Base-by-base conservation (phyloP, 2,888 invertebrate genomes). In the Thysanoteuthis rhombus region DNA sequence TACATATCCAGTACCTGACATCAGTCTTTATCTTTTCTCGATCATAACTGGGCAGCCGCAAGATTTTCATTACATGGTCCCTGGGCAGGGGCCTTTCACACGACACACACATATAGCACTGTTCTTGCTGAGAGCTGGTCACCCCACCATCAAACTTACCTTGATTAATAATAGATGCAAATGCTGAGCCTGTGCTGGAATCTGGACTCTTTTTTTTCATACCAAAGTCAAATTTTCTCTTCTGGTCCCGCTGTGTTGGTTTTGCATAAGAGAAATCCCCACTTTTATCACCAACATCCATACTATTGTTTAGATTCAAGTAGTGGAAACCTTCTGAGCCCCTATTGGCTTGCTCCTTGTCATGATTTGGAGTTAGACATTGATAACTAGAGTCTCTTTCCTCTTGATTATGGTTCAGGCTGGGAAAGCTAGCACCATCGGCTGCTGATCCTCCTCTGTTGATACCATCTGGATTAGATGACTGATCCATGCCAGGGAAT, bases 11-110 rank as follows among this genome's bases (percentile, higher is more conserved):
- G 42, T 92, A 45, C 42, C 45, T 92, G 42, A 45, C 42, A n/a
- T 92, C 40, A 25, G 40, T 45, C 22, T 40, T 45, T 19, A 92
- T 40, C 39, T 92, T 92, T 19, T 42, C 39, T n/a, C 42, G 92
- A 28, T 92, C 92, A 45, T 42, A 45, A 92, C 92, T 45, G 45
- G 92, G 92, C 25, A 92, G 36, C 45, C 42, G 92, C 36, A 45
- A 92, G 19, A 92, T 45, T 92, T 45, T 40, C 40, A 40, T 92
- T 45, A 92, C 42, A 45, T 92, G 92, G 40, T 92, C 92, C 45
- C 92, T 92, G 40, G 92, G 92, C 92, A 92, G 45, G 40, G 92
- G 92, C 40, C 92, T 92, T 36, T 92, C 92, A 92, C 92, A 92
- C 92, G 92, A 92, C 40, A 92, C 45, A 92, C 92, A 92, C 92